Percentiles rank a stretch among this genome's conserved stretches.
Evolutionary conservation across 2,888 invertebrate genomes (phyloP).

Genomic region (Cordilura impudica): DNA sequence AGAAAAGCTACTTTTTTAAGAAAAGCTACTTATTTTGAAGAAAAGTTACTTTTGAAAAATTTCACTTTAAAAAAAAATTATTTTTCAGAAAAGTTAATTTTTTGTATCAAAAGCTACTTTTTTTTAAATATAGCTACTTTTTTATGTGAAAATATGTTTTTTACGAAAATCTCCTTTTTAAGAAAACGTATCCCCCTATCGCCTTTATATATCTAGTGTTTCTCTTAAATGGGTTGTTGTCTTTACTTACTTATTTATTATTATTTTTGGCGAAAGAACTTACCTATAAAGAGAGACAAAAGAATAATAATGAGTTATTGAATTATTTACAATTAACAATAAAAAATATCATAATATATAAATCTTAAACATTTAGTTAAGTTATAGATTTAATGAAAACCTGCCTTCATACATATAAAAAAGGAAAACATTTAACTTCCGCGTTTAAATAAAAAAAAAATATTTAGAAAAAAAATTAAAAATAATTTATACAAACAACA

Average conservation of each 20-base stretch:
- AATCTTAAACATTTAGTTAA: neutral
- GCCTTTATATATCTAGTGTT: too few species aligned
- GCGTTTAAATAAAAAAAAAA: conserved; percentile 12
- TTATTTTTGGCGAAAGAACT: neutral
- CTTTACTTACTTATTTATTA: neutral
- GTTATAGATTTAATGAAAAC: conserved; percentile 3
- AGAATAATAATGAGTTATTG: neutral
- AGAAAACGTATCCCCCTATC: too few species aligned
- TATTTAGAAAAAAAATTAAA: neutral
- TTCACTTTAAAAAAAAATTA: too few species aligned
- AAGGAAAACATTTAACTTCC: conserved; percentile 9
- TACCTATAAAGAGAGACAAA: conserved; percentile 38
- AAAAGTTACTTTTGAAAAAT: too few species aligned
- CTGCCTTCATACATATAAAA: neutral
- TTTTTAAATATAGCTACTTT: too few species aligned
- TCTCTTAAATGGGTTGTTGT: too few species aligned
- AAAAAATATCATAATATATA: neutral
- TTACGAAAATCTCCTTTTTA: too few species aligned
- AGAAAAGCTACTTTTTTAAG: too few species aligned
- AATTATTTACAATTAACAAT: neutral
- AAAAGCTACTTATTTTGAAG: too few species aligned
- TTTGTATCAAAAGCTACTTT: too few species aligned
- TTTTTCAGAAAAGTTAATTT: too few species aligned
- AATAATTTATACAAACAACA: neutral
- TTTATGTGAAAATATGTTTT: too few species aligned